A percentile compares a stretch with the other conserved stretches of the same genome.
These are phyloP conservation scores for Tricholaema leucomelas DNA, from an alignment of 2,113 vertebrate species.

Conservation along the genomic window DNA sequence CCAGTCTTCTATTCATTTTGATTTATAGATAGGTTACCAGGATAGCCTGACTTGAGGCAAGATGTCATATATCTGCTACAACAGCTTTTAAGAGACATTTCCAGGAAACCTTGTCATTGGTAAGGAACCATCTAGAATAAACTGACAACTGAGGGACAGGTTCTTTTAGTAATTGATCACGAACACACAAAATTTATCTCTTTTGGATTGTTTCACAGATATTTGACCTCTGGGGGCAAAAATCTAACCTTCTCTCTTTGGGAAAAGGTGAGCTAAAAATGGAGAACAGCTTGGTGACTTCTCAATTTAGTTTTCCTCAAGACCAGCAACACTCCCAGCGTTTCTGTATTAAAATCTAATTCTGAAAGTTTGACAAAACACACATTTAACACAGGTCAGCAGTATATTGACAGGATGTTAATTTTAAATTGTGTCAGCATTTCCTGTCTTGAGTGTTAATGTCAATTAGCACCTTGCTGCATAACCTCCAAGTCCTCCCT, in stretches of 20 bases:
- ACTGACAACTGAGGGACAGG: not conserved
- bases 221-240: not conserved
- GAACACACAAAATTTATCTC: not conserved
- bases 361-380: slow-evolving; percentile 48
- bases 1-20: not conserved
- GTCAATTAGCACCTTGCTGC: slow-evolving; percentile 70
- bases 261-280: slow-evolving; percentile 25
- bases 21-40: not conserved
- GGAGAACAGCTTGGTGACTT: not conserved
- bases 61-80: not conserved
- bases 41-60: not conserved
- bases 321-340: not conserved
- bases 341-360: slow-evolving; percentile 35
- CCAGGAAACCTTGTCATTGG: not conserved
- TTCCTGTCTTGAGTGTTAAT: slow-evolving; percentile 63
- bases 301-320: not conserved
- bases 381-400: slow-evolving; percentile 46
- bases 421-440: slow-evolving; percentile 73
- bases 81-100: not conserved
- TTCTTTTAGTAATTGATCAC: not conserved
- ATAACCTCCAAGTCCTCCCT: slow-evolving; percentile 60
- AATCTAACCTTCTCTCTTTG: not conserved
- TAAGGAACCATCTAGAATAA: not conserved
- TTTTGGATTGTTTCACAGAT: not conserved
- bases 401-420: slow-evolving; percentile 48